These are phyloP conservation scores for Pachyrhynchus sulphureomaculatus DNA, from an alignment of 1,140 invertebrate genomes.

Conservation along the genomic window DNA sequence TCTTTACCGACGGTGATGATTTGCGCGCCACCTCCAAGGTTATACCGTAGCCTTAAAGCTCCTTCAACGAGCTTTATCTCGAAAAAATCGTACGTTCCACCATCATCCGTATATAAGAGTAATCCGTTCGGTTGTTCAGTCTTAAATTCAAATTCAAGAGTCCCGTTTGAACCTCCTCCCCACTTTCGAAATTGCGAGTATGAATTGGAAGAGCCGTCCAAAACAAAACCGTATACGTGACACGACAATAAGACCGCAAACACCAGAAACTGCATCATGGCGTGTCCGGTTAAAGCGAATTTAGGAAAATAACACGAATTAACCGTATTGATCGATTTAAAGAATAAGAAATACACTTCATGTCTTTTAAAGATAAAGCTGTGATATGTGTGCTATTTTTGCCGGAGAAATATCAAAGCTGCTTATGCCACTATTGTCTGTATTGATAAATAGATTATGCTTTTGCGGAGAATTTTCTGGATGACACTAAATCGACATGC, in stretches of 20 bases:
- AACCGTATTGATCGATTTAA: constrained; percentile 2
- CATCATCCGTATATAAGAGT: constrained; percentile 90
- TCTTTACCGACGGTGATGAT: constrained; percentile 84
- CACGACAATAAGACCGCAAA: constrained; percentile 15
- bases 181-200: constrained; percentile 90
- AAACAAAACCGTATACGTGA: constrained; percentile 59
- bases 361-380: constrained; percentile 15
- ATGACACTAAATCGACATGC: constrained; percentile 4
- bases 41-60: constrained; percentile 81
- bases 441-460: constrained; percentile 20
- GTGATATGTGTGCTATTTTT: constrained; percentile 11
- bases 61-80: constrained; percentile 92
- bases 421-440: constrained; percentile 3
- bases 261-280: constrained; percentile 28
- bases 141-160: constrained; percentile 90
- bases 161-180: constrained; percentile 82
- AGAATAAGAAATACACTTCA: constrained; percentile 7
- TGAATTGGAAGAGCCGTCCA: constrained; percentile 82
- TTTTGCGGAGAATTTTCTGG: neutral
- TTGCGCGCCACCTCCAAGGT: constrained; percentile 82
- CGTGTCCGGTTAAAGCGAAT: neutral
- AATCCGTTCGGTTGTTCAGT: constrained; percentile 87
- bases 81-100: constrained; percentile 92
- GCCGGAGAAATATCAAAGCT: neutral
- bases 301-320: neutral